Conservation (phyloP, 2,797 vertebrate genomes). For the Platalea minor region DNA sequence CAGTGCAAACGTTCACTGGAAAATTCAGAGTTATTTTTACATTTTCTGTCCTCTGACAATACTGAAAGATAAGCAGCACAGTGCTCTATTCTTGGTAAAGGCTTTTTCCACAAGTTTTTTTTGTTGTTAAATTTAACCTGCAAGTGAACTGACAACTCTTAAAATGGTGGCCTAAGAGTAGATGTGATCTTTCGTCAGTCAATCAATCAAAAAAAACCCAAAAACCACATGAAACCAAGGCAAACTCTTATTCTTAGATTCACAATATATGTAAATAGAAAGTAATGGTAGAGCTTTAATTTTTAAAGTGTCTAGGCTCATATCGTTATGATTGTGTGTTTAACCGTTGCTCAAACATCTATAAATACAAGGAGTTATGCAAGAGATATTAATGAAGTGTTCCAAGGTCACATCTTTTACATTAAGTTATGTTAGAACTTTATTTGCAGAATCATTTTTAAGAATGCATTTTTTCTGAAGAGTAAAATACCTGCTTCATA, state of each 20-base stretch:
- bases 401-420: not conserved
- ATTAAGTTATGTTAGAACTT: not conserved
- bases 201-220: not conserved
- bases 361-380: not conserved
- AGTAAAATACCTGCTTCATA: not conserved
- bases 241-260: not conserved
- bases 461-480: not conserved
- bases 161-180: not conserved
- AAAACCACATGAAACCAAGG: too few species aligned
- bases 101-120: not conserved
- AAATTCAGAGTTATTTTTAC: not conserved
- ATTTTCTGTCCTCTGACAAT: not conserved
- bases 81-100: not conserved
- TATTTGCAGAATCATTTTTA: slow-evolving; percentile 10
- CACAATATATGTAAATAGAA: not conserved
- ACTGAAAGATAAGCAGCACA: not conserved
- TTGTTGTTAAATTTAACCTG: slow-evolving; percentile 15
- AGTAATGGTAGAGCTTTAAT: not conserved
- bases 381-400: not conserved
- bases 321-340: not conserved
- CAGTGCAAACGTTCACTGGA: not conserved
- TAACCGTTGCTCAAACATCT: not conserved
- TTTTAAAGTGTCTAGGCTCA: not conserved
- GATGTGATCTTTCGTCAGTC: not conserved
- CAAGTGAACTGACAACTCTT: not conserved